phyloP scores from a whole-genome alignment of 1,140 invertebrate genomes.

The Periplaneta americana region DNA sequence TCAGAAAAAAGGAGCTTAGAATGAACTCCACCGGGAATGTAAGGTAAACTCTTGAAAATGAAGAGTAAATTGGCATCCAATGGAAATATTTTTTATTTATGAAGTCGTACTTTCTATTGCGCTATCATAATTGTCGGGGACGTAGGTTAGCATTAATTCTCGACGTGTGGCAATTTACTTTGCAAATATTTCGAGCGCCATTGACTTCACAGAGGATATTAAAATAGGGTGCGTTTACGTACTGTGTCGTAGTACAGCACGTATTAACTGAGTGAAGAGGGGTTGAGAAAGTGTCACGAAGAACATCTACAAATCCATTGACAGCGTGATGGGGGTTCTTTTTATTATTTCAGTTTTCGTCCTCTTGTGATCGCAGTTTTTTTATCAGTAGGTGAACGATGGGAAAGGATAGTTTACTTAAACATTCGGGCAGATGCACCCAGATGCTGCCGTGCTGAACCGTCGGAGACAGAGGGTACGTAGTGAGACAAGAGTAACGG shows the following conservation, averaged over 20 bases:
- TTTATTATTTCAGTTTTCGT: background rate
- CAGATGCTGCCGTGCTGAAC: no score
- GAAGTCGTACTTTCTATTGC: no score
- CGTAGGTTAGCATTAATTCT: no score
- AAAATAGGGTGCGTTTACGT: background rate
- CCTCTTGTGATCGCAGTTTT: background rate
- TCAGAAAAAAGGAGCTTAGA: no score
- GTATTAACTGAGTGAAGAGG: background rate
- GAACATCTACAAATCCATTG: no score
- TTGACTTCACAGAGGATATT: background rate
- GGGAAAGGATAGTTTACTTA: conserved; percentile 13
- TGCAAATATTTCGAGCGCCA: background rate
- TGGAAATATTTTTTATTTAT: no score
- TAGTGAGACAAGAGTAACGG: background rate
- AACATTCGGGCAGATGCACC: conserved; percentile 7
- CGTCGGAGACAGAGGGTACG: no score
- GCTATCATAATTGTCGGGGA: no score
- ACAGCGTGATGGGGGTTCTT: background rate
- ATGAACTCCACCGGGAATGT: no score
- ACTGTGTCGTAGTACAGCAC: background rate
- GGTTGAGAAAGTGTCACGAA: background rate
- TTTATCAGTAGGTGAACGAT: background rate
- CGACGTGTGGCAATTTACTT: no score
- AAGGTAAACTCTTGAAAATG: no score
- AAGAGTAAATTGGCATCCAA: no score